Conservation (phyloP, 2,888 invertebrate genomes). For the Pseudanteris insignis region DNA sequence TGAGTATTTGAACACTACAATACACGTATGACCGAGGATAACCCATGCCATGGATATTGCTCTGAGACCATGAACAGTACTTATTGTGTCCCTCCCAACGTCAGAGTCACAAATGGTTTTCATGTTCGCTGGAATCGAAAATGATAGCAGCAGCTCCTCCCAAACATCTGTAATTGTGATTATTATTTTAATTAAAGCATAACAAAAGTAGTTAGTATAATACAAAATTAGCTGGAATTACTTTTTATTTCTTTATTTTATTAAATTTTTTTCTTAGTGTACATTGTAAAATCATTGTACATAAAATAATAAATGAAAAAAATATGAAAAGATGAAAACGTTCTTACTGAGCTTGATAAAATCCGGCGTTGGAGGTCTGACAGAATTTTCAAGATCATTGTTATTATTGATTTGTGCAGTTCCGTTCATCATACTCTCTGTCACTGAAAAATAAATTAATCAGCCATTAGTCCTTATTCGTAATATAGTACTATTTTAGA, state of each 20-base stretch:
- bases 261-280: no score
- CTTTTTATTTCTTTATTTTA: no score
- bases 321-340: no score
- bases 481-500: no score
- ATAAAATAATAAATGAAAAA: no score
- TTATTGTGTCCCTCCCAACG: slow-evolving; percentile 65
- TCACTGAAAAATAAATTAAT: slow-evolving; percentile 61
- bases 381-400: slow-evolving; percentile 54
- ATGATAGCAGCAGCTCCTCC: slow-evolving; percentile 64
- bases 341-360: slow-evolving; percentile 55
- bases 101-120: slow-evolving; percentile 62
- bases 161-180: slow-evolving; percentile 57
- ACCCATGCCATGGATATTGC: slow-evolving; percentile 67
- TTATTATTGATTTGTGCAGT: slow-evolving; percentile 51
- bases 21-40: slow-evolving; percentile 68
- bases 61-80: slow-evolving; percentile 64
- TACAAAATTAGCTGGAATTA: no score
- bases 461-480: no score
- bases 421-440: slow-evolving; percentile 52
- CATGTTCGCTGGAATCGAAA: slow-evolving; percentile 62
- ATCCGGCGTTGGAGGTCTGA: slow-evolving; percentile 51
- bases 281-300: no score
- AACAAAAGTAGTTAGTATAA: no score
- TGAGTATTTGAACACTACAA: slow-evolving; percentile 84
- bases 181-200: no score